Percentiles rank a stretch among this genome's conserved stretches.
Conservation (phyloP, 2,113 vertebrate species). For the Glaucomys volans region DNA sequence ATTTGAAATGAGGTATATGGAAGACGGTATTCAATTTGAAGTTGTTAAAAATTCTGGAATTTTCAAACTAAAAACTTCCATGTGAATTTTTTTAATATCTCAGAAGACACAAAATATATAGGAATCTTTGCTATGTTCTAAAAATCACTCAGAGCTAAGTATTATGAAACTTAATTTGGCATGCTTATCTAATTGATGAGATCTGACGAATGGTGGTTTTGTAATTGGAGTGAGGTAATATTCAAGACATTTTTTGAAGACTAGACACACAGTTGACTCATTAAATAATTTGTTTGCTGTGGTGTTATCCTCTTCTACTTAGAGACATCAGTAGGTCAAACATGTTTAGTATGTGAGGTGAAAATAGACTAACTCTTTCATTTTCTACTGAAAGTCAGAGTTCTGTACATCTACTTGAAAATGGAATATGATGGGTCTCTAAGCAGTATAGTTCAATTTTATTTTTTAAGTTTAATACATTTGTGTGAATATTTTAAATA, state of each 20-base stretch:
- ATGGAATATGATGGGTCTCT: neutral
- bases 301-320: neutral
- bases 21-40: neutral
- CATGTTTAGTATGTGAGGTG: neutral
- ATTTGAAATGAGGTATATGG: neutral
- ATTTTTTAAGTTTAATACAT: neutral
- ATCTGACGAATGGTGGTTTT: conserved; percentile 20
- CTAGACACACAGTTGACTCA: conserved; percentile 12
- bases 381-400: conserved; percentile 31
- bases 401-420: neutral
- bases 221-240: neutral
- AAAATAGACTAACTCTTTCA: neutral
- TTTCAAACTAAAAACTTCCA: conserved; percentile 1
- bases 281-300: conserved; percentile 50
- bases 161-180: conserved; percentile 40
- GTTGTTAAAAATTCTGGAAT: conserved; percentile 7
- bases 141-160: conserved; percentile 30
- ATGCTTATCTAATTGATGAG: conserved; percentile 52
- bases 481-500: neutral
- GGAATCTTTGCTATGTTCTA: conserved; percentile 42
- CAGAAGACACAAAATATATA: conserved; percentile 12
- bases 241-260: conserved; percentile 37
- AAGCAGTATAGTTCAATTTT: neutral
- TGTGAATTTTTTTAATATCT: conserved; percentile 6
- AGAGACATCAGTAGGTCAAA: neutral